Percentiles rank a stretch among this genome's conserved stretches.
Conservation (phyloP, 2,797 vertebrate species). For the Todus mexicanus region DNA sequence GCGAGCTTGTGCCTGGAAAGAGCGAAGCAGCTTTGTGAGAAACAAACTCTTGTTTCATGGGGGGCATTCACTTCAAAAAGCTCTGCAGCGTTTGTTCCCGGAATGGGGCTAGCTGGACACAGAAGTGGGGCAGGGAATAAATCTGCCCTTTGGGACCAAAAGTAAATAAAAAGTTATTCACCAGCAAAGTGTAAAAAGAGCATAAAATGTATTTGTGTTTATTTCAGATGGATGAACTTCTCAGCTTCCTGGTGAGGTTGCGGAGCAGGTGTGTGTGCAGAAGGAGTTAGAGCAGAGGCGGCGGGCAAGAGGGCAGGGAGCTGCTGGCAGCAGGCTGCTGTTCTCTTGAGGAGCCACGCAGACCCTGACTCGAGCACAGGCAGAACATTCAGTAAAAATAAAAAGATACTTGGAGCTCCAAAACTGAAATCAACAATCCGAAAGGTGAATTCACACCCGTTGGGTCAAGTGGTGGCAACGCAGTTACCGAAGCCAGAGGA, state of each 20-base stretch:
- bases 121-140: not conserved
- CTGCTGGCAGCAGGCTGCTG: not conserved
- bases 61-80: not conserved
- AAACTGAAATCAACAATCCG: not conserved
- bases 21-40: not conserved
- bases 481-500: not conserved
- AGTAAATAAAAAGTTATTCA: not conserved
- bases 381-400: not conserved
- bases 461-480: rapidly evolving
- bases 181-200: not conserved
- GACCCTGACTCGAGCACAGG: not conserved
- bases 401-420: not conserved
- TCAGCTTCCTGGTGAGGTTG: not conserved
- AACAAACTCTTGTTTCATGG: not conserved
- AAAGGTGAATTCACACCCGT: not conserved
- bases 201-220: not conserved
- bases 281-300: not conserved
- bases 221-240: not conserved
- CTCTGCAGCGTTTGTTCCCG: not conserved
- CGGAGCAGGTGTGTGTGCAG: not conserved
- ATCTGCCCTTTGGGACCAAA: not conserved
- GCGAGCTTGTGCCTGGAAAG: slow-evolving; percentile 90
- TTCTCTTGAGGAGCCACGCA: not conserved
- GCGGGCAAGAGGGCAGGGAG: not conserved
- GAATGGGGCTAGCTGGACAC: not conserved